Base-by-base conservation (phyloP, 2,797 vertebrate genomes). In the Anguilla anguilla region DNA sequence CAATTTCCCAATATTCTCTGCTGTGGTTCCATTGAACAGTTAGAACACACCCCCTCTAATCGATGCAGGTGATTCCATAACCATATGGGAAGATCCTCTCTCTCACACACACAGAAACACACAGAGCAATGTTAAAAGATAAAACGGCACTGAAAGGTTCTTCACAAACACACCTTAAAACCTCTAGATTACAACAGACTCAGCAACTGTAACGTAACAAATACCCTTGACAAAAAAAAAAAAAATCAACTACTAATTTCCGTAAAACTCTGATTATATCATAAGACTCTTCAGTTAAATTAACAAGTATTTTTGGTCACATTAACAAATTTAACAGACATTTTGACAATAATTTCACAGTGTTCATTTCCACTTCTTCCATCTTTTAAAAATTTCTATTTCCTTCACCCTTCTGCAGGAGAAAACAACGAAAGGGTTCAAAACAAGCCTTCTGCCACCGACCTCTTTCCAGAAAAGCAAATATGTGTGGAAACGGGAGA, bases 291-390 rank as follows among this genome's bases (percentile, higher is more conserved):
- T 82, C 43, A 49, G 6, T 82, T n/a, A 46, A 77, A 2, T 39
- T 15, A 77, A 77, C 31, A 77, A 82, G 49, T 64, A 61, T 79
- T 88, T 85, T 84, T 89, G 87, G 31, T 90, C 87, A 89, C 94
- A 95, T 94, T 88, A 94, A 94, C 94, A 95, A 35, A 79, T 85
- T 84, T 83, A 83, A 49, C n/a, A 84, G 7, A 79, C 69, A 59
- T 74, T n/a, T 82, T 25, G 6, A 35, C 6, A 53, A 15, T 17
- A 53, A 91, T 89, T 92, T 94, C 92, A 95, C 94, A 95, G 93
- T 94, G 90, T 93, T 92, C 87, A 89, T 92, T 90, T 94, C 87
- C 86, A 91, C 90, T 92, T 92, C 89, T 83, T 79, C 31, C 35
- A 19, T 74, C 3, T 89, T 89, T 17, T 2, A 46, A 19, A 7